These are phyloP conservation scores for Mormyrus proboscirostris DNA, from an alignment of 2,797 vertebrate genomes.

Conservation along the genomic window DNA sequence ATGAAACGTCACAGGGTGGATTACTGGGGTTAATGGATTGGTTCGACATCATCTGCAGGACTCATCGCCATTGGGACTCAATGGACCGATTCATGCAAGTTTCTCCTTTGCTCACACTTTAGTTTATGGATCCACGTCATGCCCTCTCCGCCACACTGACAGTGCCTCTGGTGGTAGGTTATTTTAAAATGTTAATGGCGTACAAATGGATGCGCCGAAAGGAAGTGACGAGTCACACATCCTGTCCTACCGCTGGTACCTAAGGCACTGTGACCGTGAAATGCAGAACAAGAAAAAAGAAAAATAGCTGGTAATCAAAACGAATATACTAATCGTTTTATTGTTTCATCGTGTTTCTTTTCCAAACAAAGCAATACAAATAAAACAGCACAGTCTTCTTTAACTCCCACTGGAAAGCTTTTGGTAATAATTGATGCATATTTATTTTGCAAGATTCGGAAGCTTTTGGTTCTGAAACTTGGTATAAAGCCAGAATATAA, in stretches of 20 bases:
- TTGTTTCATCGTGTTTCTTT: neutral
- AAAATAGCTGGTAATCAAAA: neutral
- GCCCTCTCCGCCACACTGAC: neutral
- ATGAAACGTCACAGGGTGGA: constrained; percentile 50
- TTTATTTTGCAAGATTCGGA: neutral
- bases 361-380: neutral
- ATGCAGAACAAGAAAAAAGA: neutral
- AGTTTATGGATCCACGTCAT: constrained; percentile 65
- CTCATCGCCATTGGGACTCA: constrained; percentile 25
- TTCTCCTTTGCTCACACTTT: constrained; percentile 57
- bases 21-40: constrained; percentile 45
- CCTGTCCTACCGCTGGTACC: neutral
- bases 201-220: neutral
- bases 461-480: neutral
- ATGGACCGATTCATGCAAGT: constrained; percentile 39
- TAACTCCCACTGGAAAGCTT: neutral
- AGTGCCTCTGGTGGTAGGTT: neutral
- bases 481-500: neutral
- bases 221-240: neutral
- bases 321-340: neutral
- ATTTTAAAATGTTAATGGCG: neutral
- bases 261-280: neutral
- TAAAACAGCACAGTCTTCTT: neutral
- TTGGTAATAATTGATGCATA: constrained; percentile 5
- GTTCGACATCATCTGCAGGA: constrained; percentile 29